A percentile compares a stretch with the other conserved stretches of the same genome.
Conservation (phyloP, 1,140 invertebrate species). For the Leptonema lineaticorne region DNA sequence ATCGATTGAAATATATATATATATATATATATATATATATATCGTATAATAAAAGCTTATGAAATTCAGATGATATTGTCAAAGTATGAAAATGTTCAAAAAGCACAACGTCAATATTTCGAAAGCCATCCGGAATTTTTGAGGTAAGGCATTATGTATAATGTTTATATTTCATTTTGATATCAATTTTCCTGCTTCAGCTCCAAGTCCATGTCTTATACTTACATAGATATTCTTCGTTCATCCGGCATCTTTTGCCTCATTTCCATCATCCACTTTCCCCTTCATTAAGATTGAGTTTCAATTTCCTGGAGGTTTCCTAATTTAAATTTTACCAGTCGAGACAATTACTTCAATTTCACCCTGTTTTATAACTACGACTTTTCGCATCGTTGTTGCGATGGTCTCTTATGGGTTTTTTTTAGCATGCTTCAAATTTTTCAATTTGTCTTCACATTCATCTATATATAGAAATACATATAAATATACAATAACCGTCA, state of each 20-base stretch:
- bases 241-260: background rate
- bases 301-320: slow-evolving; percentile 13
- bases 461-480: background rate
- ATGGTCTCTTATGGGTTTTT: background rate
- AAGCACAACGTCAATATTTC: too few species aligned
- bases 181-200: slow-evolving; percentile 3
- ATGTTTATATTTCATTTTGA: background rate
- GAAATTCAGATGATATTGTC: too few species aligned
- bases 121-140: too few species aligned
- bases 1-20: too few species aligned
- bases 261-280: background rate
- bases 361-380: background rate
- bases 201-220: background rate
- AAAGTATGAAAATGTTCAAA: too few species aligned
- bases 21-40: too few species aligned
- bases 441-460: too few species aligned
- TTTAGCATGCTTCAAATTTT: background rate
- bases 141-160: too few species aligned
- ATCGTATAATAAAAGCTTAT: too few species aligned
- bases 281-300: slow-evolving; percentile 13
- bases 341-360: slow-evolving; percentile 14
- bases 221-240: too few species aligned
- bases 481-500: too few species aligned
- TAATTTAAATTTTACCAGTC: slow-evolving; percentile 6
- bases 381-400: background rate